Base-by-base conservation (phyloP, 2,888 invertebrate species). In the Eupeodes latifasciatus region DNA sequence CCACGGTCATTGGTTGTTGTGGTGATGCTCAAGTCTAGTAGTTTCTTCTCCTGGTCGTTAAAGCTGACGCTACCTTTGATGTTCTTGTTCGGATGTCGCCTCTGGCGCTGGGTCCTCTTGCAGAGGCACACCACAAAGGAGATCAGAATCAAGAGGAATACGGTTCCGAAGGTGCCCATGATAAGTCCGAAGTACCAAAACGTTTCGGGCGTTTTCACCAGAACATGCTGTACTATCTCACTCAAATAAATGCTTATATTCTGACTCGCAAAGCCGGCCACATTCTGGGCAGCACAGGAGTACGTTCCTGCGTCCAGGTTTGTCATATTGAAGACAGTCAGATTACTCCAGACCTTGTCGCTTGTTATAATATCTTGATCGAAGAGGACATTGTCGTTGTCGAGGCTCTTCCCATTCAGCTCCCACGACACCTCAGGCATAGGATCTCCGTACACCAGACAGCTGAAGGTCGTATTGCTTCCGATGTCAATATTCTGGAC, bases 31-130 rank as follows among this genome's bases (percentile, higher is more conserved):
- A 97, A 96, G 90, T 97, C 97, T 88, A 98, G 94, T 81, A 98
- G 94, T 91, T 97, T 97, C 93, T 98, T 97, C 92, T 98, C 97
- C 94, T 98, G 98, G 91, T 98, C 98, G 67, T 96, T 97, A 92
- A 97, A 97, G 92, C 97, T 97, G 1, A 96, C 95, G 93, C 97
- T 97, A 64, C 96, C 96, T 91, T 97, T 97, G 80, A 96, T 95
- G 72, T 96, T 96, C 89, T 96, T 95, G 91, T 95, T 95, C 77
- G 95, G 94, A 67, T 95, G 94, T 1, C 94, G 94, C 11, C 94
- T 93, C 80, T 94, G 94, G 4, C 95, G 94, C 1, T 94, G 94
- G 34, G 94, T 91, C 90, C 94, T 91, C 89, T 94, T 93, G 92
- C 95, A 93, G 85, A 95, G 92, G 92, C 95, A 95, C 19, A 95